Conservation (phyloP, 2,888 invertebrate genomes). For the Microctonus hyperodae region DNA sequence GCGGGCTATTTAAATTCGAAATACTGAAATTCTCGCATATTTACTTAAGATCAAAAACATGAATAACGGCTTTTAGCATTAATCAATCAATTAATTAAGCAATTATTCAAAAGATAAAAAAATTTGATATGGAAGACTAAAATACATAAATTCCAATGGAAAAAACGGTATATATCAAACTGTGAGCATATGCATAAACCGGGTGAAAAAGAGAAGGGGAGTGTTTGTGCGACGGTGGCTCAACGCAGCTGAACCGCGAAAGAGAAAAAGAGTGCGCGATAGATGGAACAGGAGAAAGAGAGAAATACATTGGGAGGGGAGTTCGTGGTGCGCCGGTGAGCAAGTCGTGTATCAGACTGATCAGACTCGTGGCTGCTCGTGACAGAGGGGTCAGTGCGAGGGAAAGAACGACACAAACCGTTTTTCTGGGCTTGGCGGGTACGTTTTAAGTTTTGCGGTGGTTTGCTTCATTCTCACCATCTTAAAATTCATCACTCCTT, state of each 20-base stretch:
- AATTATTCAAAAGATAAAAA: neutral
- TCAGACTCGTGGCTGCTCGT: constrained; percentile 44
- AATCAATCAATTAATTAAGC: neutral
- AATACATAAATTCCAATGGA: neutral
- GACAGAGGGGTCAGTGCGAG: constrained; percentile 61
- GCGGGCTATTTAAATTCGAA: constrained; percentile 5
- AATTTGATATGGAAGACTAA: neutral
- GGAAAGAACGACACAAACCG: constrained; percentile 59
- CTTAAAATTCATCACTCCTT: constrained; percentile 7
- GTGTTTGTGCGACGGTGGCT: constrained; percentile 12
- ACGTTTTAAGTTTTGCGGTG: constrained; percentile 45
- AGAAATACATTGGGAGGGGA: constrained; percentile 33
- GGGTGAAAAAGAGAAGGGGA: constrained; percentile 20
- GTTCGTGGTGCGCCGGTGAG: constrained; percentile 50
- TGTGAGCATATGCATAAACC: constrained; percentile 22
- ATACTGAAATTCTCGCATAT: neutral
- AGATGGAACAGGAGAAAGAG: constrained; percentile 24
- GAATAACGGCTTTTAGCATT: neutral
- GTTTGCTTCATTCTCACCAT: constrained; percentile 19
- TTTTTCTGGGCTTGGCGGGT: constrained; percentile 60
- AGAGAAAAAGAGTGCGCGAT: constrained; percentile 10
- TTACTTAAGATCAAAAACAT: neutral
- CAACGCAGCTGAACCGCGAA: constrained; percentile 15
- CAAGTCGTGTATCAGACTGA: constrained; percentile 54
- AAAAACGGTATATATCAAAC: neutral